Conservation (phyloP, 2,113 vertebrate genomes). For the Anguilla japonica region DNA sequence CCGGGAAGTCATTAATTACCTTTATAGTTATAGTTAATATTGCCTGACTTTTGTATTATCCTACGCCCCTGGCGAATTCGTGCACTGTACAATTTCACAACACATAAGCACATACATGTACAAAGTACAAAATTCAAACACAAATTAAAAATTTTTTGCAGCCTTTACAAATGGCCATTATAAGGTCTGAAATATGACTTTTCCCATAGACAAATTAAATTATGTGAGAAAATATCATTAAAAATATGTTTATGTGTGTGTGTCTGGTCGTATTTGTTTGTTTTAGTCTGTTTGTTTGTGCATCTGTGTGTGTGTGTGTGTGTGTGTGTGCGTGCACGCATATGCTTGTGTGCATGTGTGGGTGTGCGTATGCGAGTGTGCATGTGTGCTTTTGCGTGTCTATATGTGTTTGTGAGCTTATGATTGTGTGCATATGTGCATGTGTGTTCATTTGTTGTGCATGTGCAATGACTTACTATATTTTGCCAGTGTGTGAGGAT, state of each 20-base stretch:
- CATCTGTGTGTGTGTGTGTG: not conserved
- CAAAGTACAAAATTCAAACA: no score
- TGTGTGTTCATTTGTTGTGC: conserved; percentile 33
- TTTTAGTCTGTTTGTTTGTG: not conserved
- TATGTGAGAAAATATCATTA: not conserved
- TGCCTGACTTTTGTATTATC: no score
- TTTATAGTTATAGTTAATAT: no score
- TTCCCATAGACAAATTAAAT: not conserved
- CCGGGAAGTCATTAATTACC: no score
- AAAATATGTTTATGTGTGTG: not conserved
- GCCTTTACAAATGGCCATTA: not conserved
- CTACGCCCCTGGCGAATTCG: no score
- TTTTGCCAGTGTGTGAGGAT: conserved; percentile 53
- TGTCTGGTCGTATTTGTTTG: not conserved
- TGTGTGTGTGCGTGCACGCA: conserved; percentile 1
- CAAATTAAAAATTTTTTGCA: no score
- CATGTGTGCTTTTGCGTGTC: not conserved
- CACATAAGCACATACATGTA: no score
- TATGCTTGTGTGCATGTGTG: not conserved
- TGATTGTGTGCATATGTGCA: not conserved
- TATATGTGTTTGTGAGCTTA: not conserved
- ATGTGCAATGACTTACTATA: conserved; percentile 49
- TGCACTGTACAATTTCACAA: no score
- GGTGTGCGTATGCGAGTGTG: not conserved
- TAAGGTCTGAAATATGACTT: not conserved